Base-by-base conservation (phyloP, 2,888 invertebrate species). In the Drosophila nr. perissopoda region DNA sequence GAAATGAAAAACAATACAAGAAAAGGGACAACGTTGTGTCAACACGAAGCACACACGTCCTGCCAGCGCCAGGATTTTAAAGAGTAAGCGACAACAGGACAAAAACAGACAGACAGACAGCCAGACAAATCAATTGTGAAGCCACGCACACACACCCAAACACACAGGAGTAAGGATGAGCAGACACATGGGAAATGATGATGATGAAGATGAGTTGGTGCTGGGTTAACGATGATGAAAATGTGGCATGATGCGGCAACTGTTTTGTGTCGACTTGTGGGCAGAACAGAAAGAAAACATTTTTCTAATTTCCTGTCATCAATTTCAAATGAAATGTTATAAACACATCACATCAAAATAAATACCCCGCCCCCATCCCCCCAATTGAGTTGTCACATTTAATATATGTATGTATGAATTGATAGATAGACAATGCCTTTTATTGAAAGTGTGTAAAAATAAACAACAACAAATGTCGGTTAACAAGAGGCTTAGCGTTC, bases 281-380 rank as follows among this genome's bases (percentile, higher is more conserved):
- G 65, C 82, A 71, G 46, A 76, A 75, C 79, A 67, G 68, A 79
- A 81, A 79, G 83, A 81, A 86, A 86, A 83, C 79, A 82, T 88
- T 90, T 88, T 90, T 87, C 89, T 87, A 90, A 87, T 87, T 90
- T 87, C 90, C 87, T 90, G 90, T 90, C 87, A 87, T 90, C 87
- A 83, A 90, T 90, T 86, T 83, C 73, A 86, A 87, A 87, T 90
- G 90, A 90, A 88, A 83, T 79, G 87, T 77, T 79, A 68, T 74
- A 70, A 49, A 48, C 53, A 61, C 68, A 51, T 56, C 64, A 62
- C 61, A 63, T 65, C 58, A 68, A 57, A 40, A n/a, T 56, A 25
- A 29, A 29, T 13, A 31, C 18, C 27, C 18, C 11, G n/a, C 40
- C 2, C 34, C 46, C 25, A 6, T 0, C 25, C 36, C 6, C 0